phyloP scores from a whole-genome alignment of 2,113 vertebrate genomes.

The Planiliza haematocheilus region DNA sequence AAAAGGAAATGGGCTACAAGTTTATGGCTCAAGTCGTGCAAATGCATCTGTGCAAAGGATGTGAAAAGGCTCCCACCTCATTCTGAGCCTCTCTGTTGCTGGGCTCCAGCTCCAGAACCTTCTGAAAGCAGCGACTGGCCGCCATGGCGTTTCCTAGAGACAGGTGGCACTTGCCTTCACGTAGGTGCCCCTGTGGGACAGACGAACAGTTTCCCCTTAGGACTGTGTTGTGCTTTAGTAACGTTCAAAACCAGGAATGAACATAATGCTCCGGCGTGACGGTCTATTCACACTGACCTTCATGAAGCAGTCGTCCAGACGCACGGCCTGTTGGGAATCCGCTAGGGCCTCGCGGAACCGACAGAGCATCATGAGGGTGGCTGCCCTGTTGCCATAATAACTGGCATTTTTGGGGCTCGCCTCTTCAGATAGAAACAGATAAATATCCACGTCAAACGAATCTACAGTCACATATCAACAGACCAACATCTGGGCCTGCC shows the following conservation, averaged over 20 bases:
- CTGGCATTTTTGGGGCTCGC: constrained; percentile 91
- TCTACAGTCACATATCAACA: background rate
- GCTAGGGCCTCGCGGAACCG: constrained; percentile 91
- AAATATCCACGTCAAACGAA: background rate
- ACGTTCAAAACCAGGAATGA: background rate
- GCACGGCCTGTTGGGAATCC: constrained; percentile 94
- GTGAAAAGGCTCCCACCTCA: constrained; percentile 82
- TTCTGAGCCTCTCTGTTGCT: constrained; percentile 89
- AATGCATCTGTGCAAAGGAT: background rate
- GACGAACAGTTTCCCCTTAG: background rate
- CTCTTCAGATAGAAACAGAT: constrained; percentile 77
- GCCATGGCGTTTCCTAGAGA: constrained; percentile 95
- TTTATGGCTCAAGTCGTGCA: background rate
- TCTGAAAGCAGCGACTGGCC: constrained; percentile 92
- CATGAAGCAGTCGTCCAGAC: constrained; percentile 92
- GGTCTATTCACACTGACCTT: constrained; percentile 83
- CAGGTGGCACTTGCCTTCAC: constrained; percentile 96
- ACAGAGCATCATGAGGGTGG: constrained; percentile 94
- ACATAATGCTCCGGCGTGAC: background rate
- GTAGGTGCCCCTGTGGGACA: constrained; percentile 89
- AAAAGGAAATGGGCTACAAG: background rate
- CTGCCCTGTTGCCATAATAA: constrained; percentile 95
- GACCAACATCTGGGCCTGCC: background rate
- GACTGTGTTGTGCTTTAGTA: background rate
- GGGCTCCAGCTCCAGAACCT: constrained; percentile 91